Conservation (phyloP, 2,888 invertebrate genomes). For the Drosophila parthenogenetica region DNA sequence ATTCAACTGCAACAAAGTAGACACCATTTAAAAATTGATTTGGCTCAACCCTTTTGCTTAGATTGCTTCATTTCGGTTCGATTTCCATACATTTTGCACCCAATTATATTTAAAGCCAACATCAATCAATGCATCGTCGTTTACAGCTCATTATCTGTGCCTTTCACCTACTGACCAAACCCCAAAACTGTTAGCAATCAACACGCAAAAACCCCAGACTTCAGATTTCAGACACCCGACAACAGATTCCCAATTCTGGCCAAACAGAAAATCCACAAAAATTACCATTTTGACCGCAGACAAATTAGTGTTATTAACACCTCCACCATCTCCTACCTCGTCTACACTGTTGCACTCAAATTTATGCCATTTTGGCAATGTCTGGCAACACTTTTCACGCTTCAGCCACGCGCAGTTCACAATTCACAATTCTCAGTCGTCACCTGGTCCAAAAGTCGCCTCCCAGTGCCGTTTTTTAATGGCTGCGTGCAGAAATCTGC, state of each 20-base stretch:
- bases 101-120: slow-evolving; percentile 65
- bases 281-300: slow-evolving; percentile 79
- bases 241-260: slow-evolving; percentile 48
- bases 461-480: slow-evolving; percentile 51
- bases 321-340: slow-evolving; percentile 6
- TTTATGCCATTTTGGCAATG: slow-evolving; percentile 71
- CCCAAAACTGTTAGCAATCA: slow-evolving; percentile 62
- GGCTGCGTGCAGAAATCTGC: slow-evolving; percentile 59
- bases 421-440: slow-evolving; percentile 29
- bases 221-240: not conserved
- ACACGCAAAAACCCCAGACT: slow-evolving; percentile 52
- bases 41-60: not conserved
- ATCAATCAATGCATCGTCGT: slow-evolving; percentile 62
- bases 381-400: slow-evolving; percentile 73
- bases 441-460: slow-evolving; percentile 58
- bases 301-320: slow-evolving; percentile 81
- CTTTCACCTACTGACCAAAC: slow-evolving; percentile 74
- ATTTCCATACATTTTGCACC: slow-evolving; percentile 65
- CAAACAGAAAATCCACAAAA: slow-evolving; percentile 76
- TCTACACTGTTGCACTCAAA: slow-evolving; percentile 32
- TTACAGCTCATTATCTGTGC: slow-evolving; percentile 74
- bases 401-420: slow-evolving; percentile 66
- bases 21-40: slow-evolving; percentile 1
- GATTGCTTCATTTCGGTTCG: slow-evolving; percentile 11
- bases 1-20: not conserved